phyloP scores from a whole-genome alignment of 2,113 vertebrate species.

The Oreochromis niloticus region DNA sequence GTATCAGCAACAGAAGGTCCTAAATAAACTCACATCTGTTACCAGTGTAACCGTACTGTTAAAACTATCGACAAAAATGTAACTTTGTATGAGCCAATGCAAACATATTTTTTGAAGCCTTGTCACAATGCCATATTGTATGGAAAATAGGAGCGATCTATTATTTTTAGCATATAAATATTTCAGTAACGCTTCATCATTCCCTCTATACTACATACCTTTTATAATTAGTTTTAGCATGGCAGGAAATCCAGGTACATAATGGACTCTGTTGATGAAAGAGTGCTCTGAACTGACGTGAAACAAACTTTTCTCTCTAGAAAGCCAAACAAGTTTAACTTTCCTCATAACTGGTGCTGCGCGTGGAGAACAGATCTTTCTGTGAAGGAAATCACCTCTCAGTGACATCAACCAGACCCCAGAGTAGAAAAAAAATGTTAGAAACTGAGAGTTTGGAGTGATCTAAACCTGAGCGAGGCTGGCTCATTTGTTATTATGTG shows the following conservation, averaged over 20 bases:
- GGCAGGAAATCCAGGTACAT: background rate
- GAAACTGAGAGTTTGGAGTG: background rate
- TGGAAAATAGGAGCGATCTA: background rate
- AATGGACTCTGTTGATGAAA: background rate
- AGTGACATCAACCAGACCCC: background rate
- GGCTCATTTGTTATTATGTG: background rate
- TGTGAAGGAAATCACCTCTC: background rate
- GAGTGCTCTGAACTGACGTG: background rate
- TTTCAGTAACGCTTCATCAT: background rate
- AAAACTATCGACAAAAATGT: background rate
- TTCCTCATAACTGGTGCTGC: background rate
- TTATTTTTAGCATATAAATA: background rate
- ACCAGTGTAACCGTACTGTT: background rate
- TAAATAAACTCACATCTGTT: background rate
- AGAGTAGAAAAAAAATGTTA: background rate
- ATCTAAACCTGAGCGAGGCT: background rate
- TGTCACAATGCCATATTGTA: background rate
- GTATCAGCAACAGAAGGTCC: background rate
- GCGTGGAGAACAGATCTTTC: background rate
- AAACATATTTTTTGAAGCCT: background rate
- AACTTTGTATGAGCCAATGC: background rate
- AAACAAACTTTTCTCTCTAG: rapidly evolving
- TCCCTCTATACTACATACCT: background rate
- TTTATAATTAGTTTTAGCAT: background rate
- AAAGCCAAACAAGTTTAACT: background rate